A percentile compares a stretch with the other conserved stretches of the same genome.
phyloP scores from a whole-genome alignment of 2,888 invertebrate genomes.

The Meloe dianella region DNA sequence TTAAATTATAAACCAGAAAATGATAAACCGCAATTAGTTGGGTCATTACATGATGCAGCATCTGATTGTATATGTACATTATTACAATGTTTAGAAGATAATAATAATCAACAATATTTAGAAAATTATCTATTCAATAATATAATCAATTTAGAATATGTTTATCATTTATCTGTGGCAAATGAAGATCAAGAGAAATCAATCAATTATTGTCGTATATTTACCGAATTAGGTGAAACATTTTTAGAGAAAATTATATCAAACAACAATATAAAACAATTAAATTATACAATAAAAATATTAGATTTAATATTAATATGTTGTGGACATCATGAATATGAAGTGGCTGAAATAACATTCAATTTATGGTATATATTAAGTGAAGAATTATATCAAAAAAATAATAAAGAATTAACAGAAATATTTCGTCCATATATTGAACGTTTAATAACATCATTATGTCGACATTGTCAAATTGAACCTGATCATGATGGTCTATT shows the following conservation, averaged over 20 bases:
- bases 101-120: slow-evolving; percentile 73
- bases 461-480: slow-evolving; percentile 93
- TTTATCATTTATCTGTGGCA: slow-evolving; percentile 90
- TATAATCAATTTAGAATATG: slow-evolving; percentile 78
- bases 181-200: slow-evolving; percentile 94
- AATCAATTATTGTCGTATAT: slow-evolving; percentile 91
- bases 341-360: slow-evolving; percentile 87
- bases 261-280: slow-evolving; percentile 64
- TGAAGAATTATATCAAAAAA: slow-evolving; percentile 89
- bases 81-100: slow-evolving; percentile 81
- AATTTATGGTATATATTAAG: slow-evolving; percentile 96
- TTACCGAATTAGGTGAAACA: slow-evolving; percentile 92
- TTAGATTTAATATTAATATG: slow-evolving; percentile 90
- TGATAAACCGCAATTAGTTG: slow-evolving; percentile 46
- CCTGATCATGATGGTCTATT: slow-evolving; percentile 89
- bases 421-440: slow-evolving; percentile 91
- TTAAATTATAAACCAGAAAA: slow-evolving; percentile 56
- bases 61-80: slow-evolving; percentile 89
- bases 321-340: slow-evolving; percentile 97
- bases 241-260: slow-evolving; percentile 83
- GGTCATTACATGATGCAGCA: slow-evolving; percentile 81
- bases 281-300: slow-evolving; percentile 80
- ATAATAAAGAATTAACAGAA: slow-evolving; percentile 79
- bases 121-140: slow-evolving; percentile 83
- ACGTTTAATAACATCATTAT: slow-evolving; percentile 86